Base-by-base conservation (phyloP, 2,113 vertebrate genomes). In the Actinemys pallida region DNA sequence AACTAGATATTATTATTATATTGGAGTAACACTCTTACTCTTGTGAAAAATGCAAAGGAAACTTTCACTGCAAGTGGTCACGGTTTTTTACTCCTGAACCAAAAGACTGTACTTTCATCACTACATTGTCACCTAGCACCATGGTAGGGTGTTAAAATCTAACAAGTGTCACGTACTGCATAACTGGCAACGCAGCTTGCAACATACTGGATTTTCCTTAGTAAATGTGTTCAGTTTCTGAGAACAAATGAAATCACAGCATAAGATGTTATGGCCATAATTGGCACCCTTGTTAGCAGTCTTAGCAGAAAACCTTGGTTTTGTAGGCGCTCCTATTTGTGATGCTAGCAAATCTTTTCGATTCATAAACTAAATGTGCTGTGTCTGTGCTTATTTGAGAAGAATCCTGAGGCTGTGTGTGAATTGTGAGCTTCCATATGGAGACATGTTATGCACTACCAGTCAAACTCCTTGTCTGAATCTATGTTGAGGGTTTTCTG, bases 91-190 rank as follows among this genome's bases (percentile, higher is more conserved):
- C 0, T 0, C 16, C 35, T 81, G 80, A 86, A 93, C 80, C 50
- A 84, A 90, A 93, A 92, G 78, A 83, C 65, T 89, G 47, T 80
- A 29, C 80, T 83, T 95, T 81, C 79, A 2, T 95, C 76, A 16
- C 9, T 2, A 56, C 0, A 1, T 65, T 91, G 80, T 84, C 94
- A 87, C 0, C 0, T 81, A 89, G 47, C 0, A 0, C 82, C 89
- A 87, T 50, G 31, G 50, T 90, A 65, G 54, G 94, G 65, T 96
- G 95, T 91, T 50, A 83, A 93, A 94, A 81, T 59, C 27, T 29
- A 59, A 59, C 57, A 65, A 16, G 65, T 72, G n/a, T 20, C 17
- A 72, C 8, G 5, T 39, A 72, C 9, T 72, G 65, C 9, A 35
- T 39, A 69, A 69, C 16, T n/a, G 62, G 65, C n/a, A 72, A 72